Evolutionary conservation across 2,888 invertebrate genomes (phyloP).

Genomic region (Punctoribates punctum): DNA sequence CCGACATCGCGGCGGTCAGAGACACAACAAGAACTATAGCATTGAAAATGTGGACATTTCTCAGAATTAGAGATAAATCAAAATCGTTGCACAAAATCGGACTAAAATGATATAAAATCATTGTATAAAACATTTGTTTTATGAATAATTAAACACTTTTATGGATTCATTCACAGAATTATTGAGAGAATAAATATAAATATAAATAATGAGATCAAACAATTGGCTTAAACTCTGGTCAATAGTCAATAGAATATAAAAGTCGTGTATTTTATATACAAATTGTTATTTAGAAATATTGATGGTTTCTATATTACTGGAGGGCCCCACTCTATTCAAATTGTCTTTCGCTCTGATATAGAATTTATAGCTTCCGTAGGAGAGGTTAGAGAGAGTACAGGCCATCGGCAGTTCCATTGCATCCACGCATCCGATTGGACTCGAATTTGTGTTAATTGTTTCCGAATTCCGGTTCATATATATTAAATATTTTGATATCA

Average conservation of each 20-base stretch:
- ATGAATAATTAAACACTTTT: background rate
- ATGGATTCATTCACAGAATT: too few relatives aligned
- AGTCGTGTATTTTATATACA: too few relatives aligned
- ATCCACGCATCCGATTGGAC: background rate
- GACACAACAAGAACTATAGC: slow-evolving; percentile 7
- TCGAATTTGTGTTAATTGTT: background rate
- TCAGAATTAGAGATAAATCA: background rate
- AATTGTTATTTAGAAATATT: background rate
- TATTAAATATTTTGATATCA: background rate
- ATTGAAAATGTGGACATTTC: background rate
- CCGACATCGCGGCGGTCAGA: background rate
- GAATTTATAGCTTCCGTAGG: background rate
- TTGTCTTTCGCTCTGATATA: background rate
- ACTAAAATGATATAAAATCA: background rate
- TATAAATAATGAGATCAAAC: too few relatives aligned
- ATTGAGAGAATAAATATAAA: too few relatives aligned
- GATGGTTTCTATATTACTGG: background rate
- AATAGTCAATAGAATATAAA: background rate
- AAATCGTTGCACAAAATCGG: background rate
- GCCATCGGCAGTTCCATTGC: slow-evolving; percentile 1
- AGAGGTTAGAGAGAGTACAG: background rate
- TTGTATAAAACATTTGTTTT: background rate
- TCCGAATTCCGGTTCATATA: background rate
- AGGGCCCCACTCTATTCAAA: background rate
- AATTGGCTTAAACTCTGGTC: too few relatives aligned